Conservation (phyloP, 2,113 vertebrate species). For the Fukomys damarensis region DNA sequence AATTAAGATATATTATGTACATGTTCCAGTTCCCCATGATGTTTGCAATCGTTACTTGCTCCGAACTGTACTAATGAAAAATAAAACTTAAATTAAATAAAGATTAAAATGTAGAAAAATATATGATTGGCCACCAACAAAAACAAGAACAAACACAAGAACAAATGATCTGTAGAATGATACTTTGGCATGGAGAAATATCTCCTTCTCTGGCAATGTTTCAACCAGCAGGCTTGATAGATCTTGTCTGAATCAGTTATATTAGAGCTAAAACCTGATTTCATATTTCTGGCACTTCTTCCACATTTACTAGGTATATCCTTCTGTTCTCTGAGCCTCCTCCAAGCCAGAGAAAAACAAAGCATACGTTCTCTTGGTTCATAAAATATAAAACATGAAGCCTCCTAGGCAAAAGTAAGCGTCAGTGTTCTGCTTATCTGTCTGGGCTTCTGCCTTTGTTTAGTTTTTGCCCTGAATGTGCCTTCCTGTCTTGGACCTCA, state of each 20-base stretch:
- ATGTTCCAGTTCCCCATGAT: not conserved
- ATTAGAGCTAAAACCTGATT: not conserved
- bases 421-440: not conserved
- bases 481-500: not conserved
- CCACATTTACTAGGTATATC: not conserved
- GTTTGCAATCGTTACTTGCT: not conserved
- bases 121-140: not conserved
- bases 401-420: not conserved
- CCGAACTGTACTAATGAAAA: not conserved
- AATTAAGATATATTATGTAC: not conserved
- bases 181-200: not conserved
- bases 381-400: not conserved
- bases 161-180: not conserved
- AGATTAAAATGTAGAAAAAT: not conserved
- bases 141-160: not conserved
- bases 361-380: not conserved
- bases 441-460: not conserved
- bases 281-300: not conserved
- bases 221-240: not conserved
- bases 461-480: not conserved
- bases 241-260: not conserved
- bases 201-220: not conserved
- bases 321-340: not conserved
- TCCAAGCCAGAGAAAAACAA: not conserved
- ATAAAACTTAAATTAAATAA: not conserved